A percentile compares a stretch with the other conserved stretches of the same genome.
These are phyloP conservation scores for Metacarcinus magister DNA, from an alignment of 2,888 invertebrate genomes.

Conservation along the genomic window DNA sequence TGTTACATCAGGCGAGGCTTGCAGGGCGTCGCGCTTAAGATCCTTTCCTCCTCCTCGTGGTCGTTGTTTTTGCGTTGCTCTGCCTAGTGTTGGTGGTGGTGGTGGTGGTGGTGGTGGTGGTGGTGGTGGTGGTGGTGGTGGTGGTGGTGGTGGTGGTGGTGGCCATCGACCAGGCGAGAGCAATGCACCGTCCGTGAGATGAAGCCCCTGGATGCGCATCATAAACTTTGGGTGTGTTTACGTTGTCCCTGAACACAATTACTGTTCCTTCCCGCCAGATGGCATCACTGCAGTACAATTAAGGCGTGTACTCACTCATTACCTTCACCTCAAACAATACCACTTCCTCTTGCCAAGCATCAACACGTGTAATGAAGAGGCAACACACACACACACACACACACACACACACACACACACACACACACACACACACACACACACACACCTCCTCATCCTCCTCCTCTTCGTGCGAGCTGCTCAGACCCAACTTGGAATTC, in stretches of 20 bases:
- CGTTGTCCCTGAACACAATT: background rate
- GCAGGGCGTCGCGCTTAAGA: background rate
- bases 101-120: no score
- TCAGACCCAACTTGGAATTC: background rate
- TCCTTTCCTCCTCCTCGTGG: no score
- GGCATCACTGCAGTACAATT: background rate
- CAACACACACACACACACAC: no score
- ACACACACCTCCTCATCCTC: background rate
- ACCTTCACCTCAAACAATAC: background rate
- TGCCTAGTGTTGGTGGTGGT: no score
- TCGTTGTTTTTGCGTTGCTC: no score
- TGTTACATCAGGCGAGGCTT: background rate
- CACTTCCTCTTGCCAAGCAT: background rate
- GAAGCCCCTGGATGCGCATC: background rate
- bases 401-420: no score
- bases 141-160: no score
- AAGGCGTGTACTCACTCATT: background rate
- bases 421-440: no score
- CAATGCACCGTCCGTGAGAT: background rate
- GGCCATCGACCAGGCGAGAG: background rate
- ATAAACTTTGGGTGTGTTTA: background rate
- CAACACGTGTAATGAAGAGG: background rate
- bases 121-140: no score
- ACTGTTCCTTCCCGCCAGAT: background rate
- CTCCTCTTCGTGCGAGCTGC: background rate